These are phyloP conservation scores for Acholoe squamosa DNA, from an alignment of 2,888 invertebrate genomes.

Conservation along the genomic window DNA sequence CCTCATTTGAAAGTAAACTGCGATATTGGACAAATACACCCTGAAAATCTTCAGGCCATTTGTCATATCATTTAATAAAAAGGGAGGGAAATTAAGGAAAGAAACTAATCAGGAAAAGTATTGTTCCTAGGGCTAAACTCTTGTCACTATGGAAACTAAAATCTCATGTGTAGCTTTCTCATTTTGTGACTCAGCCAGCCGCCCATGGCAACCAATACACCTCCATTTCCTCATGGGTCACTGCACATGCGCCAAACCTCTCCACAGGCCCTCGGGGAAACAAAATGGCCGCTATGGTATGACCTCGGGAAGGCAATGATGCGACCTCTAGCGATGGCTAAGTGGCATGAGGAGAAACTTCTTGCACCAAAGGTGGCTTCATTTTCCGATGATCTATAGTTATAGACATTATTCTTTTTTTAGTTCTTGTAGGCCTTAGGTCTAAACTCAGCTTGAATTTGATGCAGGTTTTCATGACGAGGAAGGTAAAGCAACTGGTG, in stretches of 20 bases:
- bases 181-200: background rate
- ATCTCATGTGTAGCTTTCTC: slow-evolving; percentile 24
- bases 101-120: background rate
- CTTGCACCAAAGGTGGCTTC: background rate
- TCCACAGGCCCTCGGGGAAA: background rate
- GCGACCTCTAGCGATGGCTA: background rate
- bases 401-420: background rate
- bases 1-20: too few relatives aligned
- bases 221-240: slow-evolving; percentile 35
- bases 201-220: slow-evolving; percentile 40
- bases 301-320: background rate
- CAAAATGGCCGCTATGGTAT: background rate
- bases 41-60: too few relatives aligned
- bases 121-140: background rate
- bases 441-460: too few relatives aligned
- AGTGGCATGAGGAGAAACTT: background rate
- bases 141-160: background rate
- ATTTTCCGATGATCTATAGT: background rate
- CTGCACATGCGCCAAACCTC: background rate
- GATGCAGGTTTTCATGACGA: too few relatives aligned
- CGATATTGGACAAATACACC: too few relatives aligned
- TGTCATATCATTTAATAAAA: background rate
- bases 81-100: background rate
- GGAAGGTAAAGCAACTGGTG: too few relatives aligned
- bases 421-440: too few relatives aligned